Conservation (phyloP, 2,113 vertebrate species). For the Dascyllus trimaculatus region DNA sequence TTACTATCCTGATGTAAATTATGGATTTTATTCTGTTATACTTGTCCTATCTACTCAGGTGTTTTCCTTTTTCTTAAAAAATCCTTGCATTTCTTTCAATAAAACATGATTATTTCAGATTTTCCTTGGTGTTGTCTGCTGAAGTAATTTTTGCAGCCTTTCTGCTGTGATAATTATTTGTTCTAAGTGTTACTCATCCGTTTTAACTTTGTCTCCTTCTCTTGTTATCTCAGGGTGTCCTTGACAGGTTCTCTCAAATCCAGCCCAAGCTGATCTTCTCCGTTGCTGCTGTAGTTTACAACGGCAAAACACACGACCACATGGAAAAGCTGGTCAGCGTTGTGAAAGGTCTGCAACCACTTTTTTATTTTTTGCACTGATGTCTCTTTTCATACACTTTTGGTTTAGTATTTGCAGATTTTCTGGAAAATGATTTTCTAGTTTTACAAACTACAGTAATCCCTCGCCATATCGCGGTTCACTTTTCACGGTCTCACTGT, state of each 20-base stretch:
- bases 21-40: background rate
- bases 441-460: too few species aligned
- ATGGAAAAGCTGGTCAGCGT: conserved; percentile 93
- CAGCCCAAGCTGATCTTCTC: conserved; percentile 97
- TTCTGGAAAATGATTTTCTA: background rate
- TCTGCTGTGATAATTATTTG: background rate
- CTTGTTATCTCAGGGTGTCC: conserved; percentile 87
- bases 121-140: background rate
- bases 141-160: background rate
- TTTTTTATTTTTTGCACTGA: background rate
- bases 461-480: too few species aligned
- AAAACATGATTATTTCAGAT: background rate
- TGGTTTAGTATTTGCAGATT: background rate
- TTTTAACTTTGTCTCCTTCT: background rate
- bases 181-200: background rate
- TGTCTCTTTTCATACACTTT: background rate
- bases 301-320: conserved; percentile 92
- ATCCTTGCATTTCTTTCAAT: background rate
- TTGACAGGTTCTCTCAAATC: conserved; percentile 97
- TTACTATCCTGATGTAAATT: background rate
- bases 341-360: conserved; percentile 86
- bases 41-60: background rate
- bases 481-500: too few species aligned
- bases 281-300: conserved; percentile 95
- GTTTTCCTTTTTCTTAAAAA: background rate